Base-by-base conservation (phyloP, 2,113 vertebrate species). In the Platichthys flesus region DNA sequence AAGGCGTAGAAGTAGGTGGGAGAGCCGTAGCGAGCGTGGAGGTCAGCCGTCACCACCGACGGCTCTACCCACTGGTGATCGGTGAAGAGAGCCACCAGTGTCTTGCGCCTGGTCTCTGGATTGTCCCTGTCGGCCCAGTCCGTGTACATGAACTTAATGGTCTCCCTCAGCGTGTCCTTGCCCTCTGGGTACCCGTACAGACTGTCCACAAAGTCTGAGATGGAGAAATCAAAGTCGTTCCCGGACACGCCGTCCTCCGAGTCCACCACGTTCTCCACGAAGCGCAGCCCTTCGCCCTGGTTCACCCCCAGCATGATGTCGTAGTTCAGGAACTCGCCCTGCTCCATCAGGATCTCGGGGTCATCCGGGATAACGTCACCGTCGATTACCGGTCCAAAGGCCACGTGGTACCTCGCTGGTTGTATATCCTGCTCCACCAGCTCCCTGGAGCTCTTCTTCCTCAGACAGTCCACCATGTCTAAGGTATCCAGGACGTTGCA, bases 1-100 rank as follows among this genome's bases (percentile, higher is more conserved):
- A 99, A 99, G 93, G 98, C 97, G 65, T 99, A 99, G 93, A 99
- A 99, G 88, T 98, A 99, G 16, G 98, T 98, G 45, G 98, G 98
- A 0, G 98, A 99, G 60, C 98, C 98, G 0, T 99, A 99, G 79
- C 97, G 97, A 65, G 98, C 98, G 0, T 99, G 98, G 51, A 99
- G 96, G 84, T 99, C 97, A 0, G 98, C 98, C 0, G 98, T 99
- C 86, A 98, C 98, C 88, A 99, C 98, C 0, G 98, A 98, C 0
- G 98, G 98, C 90, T 98, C 98, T 65, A 99, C 98, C 98, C 98
- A 99, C 91, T 99, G 98, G 90, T 99, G 98, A 85, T 99, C 98
- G 0, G 98, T 99, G 87, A 99, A 99, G 40, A 99, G 95, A 8
- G 98, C 98, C 91, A 99, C 97, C 84, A 99, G 91, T 0, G 98